phyloP scores from a whole-genome alignment of 2,797 vertebrate genomes.

The Phataginus tetradactyla region DNA sequence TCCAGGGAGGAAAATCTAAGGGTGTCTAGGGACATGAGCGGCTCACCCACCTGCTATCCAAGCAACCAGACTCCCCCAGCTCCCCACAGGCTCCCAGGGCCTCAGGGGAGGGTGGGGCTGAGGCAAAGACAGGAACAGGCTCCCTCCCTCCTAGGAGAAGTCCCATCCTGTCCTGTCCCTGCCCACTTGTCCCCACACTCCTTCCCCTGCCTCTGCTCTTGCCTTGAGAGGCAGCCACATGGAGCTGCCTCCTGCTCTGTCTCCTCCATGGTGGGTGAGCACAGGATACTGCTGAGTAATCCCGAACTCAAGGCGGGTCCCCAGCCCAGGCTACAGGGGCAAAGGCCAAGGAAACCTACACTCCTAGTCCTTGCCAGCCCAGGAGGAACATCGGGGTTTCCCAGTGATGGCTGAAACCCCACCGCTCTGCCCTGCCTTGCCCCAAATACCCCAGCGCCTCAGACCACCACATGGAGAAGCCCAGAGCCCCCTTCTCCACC shows the following conservation, averaged over 20 bases:
- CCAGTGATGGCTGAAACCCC: background rate
- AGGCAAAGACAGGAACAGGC: background rate
- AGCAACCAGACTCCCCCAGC: background rate
- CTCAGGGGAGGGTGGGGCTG: background rate
- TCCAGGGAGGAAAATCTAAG: conserved; percentile 53
- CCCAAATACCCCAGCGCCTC: background rate
- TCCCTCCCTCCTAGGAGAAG: background rate
- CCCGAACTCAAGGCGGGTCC: conserved; percentile 28
- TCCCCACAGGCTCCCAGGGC: background rate
- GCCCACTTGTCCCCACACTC: background rate
- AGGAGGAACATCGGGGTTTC: conserved; percentile 2
- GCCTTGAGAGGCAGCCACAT: background rate
- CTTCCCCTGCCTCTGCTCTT: background rate
- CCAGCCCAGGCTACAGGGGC: background rate
- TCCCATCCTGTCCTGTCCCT: background rate
- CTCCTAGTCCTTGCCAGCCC: background rate
- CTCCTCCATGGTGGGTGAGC: conserved; percentile 34
- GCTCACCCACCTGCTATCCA: conserved; percentile 64
- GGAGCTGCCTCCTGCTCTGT: background rate
- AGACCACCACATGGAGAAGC: conserved; percentile 29
- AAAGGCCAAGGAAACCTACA: conserved; percentile 54
- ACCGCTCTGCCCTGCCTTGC: background rate
- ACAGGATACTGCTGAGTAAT: conserved; percentile 79
- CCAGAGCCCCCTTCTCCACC: conserved; percentile 29
- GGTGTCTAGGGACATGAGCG: conserved; percentile 64